phyloP scores from a whole-genome alignment of 2,113 vertebrate species.

The Scortum barcoo region DNA sequence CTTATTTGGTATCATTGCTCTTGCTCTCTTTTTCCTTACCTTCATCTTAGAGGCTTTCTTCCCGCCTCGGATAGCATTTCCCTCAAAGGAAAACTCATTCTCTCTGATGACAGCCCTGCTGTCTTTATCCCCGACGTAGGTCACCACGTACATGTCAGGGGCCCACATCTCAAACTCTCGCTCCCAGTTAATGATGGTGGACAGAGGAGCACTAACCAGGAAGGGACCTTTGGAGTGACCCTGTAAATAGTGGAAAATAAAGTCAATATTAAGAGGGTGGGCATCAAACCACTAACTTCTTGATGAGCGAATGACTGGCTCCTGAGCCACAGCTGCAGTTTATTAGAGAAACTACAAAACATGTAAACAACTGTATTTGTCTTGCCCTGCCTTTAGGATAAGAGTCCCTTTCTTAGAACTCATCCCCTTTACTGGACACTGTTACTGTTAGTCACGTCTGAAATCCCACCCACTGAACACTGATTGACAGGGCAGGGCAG shows the following conservation, averaged over 20 bases:
- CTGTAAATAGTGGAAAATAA: conserved; percentile 71
- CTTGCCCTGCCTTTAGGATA: conserved; percentile 72
- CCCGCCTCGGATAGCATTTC: conserved; percentile 95
- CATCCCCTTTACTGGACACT: conserved; percentile 70
- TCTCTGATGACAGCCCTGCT: conserved; percentile 97
- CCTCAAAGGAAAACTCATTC: conserved; percentile 98
- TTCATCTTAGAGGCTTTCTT: conserved; percentile 98
- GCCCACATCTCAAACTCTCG: conserved; percentile 99
- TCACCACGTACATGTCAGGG: conserved; percentile 98
- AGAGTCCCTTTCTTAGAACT: conserved; percentile 59
- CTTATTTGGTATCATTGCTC: not conserved
- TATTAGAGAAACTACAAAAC: not conserved
- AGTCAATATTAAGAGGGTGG: not conserved
- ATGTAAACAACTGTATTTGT: conserved; percentile 25
- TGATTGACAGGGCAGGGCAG: conserved; percentile 50
- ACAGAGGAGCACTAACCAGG: conserved; percentile 96
- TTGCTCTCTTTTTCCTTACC: conserved; percentile 77
- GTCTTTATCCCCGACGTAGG: conserved; percentile 96
- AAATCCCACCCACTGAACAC: conserved; percentile 44
- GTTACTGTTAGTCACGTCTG: conserved; percentile 71
- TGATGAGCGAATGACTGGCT: not conserved
- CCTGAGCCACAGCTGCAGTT: not conserved
- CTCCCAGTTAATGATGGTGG: conserved; percentile 99
- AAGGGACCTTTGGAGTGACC: conserved; percentile 99
- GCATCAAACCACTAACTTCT: not conserved